These are phyloP conservation scores for Sebastes cheni DNA, from an alignment of 2,797 vertebrate genomes.

Conservation along the genomic window DNA sequence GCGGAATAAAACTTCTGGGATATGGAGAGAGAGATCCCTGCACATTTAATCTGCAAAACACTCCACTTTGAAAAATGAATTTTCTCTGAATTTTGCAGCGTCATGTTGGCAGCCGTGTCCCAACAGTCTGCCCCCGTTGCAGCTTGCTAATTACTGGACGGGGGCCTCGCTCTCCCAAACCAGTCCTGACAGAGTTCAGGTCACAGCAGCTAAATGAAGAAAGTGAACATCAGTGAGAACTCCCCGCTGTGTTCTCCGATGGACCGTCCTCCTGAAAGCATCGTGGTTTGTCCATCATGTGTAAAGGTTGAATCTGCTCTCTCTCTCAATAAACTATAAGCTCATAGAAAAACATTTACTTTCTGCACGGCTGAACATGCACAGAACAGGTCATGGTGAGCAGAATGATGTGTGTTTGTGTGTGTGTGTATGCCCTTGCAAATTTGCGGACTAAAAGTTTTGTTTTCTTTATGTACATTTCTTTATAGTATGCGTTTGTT, in stretches of 20 bases:
- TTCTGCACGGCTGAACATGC: constrained; percentile 20
- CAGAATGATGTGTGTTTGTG: neutral
- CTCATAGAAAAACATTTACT: constrained; percentile 45
- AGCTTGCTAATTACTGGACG: constrained; percentile 46
- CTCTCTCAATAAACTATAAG: constrained; percentile 27
- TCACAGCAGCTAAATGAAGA: constrained; percentile 25
- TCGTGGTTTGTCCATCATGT: constrained; percentile 25
- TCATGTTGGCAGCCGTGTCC: constrained; percentile 10
- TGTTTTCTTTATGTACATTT: neutral
- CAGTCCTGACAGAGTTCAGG: constrained; percentile 32
- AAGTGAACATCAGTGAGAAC: constrained; percentile 5
- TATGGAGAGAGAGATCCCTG: neutral
- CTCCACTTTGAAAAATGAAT: neutral
- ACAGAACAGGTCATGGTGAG: constrained; percentile 4
- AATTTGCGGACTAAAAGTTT: neutral
- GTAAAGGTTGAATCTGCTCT: constrained; percentile 40
- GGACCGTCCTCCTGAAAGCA: constrained; percentile 9
- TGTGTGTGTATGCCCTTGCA: neutral
- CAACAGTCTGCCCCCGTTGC: constrained; percentile 2
- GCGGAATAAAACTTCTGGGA: neutral
- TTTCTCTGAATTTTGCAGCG: constrained; percentile 2
- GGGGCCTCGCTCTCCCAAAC: constrained; percentile 16
- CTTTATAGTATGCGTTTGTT: neutral
- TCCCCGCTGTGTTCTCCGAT: neutral
- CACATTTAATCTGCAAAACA: neutral